These are phyloP conservation scores for Cephus nigrinus DNA, from an alignment of 2,888 invertebrate species.

Conservation along the genomic window DNA sequence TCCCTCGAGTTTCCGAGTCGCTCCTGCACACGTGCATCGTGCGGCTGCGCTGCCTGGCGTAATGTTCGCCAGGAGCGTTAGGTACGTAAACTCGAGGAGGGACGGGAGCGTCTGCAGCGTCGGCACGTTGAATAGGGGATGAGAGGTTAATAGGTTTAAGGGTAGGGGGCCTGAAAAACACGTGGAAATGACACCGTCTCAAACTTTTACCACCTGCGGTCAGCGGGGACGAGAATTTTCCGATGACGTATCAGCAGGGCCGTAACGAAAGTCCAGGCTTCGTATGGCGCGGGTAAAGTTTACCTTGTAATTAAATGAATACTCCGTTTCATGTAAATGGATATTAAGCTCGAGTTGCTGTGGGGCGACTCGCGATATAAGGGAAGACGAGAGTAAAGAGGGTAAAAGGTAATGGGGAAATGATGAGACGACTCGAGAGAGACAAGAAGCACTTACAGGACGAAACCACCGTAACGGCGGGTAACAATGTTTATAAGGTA, in stretches of 20 bases:
- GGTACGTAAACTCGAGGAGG: too few species aligned
- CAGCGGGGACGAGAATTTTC: not conserved
- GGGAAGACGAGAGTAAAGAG: slow-evolving; percentile 14
- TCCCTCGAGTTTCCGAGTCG: not conserved
- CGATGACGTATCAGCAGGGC: not conserved
- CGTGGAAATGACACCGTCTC: not conserved
- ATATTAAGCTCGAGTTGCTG: not conserved
- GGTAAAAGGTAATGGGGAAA: not conserved
- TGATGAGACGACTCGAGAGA: not conserved
- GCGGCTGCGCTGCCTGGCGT: not conserved
- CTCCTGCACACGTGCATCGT: not conserved
- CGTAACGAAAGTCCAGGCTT: not conserved
- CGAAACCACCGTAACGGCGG: not conserved
- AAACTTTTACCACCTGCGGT: not conserved
- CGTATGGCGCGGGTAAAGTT: not conserved
- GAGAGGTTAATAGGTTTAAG: not conserved
- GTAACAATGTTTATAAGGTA: not conserved
- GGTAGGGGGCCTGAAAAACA: not conserved
- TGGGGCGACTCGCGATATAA: not conserved
- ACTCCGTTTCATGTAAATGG: not conserved
- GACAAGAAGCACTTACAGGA: not conserved
- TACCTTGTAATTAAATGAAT: not conserved
- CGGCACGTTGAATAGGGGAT: not conserved
- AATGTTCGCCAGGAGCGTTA: not conserved
- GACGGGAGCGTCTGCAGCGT: not conserved